Conservation (phyloP, 2,113 vertebrate species). For the Corapipo altera region DNA sequence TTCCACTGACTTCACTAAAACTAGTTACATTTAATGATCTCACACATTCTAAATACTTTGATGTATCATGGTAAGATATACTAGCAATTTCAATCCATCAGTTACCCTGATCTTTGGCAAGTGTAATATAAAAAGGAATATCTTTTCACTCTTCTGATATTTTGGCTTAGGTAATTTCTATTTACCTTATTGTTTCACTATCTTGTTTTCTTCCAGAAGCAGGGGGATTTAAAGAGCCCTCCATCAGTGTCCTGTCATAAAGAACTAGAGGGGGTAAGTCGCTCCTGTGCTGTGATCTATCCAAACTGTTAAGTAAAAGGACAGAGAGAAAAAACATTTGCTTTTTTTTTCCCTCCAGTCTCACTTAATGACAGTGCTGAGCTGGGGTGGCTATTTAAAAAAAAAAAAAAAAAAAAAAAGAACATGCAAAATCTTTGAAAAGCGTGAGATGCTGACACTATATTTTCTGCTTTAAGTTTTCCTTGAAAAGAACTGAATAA, state of each 20-base stretch:
- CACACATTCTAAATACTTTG: not conserved
- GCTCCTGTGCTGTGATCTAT: not conserved
- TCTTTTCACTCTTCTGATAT: not conserved
- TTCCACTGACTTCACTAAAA: not conserved
- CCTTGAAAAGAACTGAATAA: not conserved
- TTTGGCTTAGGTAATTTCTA: not conserved
- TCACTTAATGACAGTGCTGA: not conserved
- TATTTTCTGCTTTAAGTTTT: not conserved
- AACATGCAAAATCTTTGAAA: not conserved
- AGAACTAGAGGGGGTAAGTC: not conserved
- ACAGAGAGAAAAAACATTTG: rapidly evolving
- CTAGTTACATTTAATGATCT: not conserved
- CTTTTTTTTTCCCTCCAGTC: not conserved
- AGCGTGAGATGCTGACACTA: not conserved
- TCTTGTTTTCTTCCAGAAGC: not conserved
- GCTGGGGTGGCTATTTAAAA: not conserved
- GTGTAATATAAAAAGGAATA: not conserved
- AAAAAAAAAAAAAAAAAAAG: not conserved
- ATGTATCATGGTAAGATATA: not conserved
- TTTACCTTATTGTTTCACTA: not conserved
- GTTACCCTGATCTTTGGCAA: not conserved
- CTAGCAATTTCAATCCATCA: not conserved
- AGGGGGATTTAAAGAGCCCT: not conserved
- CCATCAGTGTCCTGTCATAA: not conserved
- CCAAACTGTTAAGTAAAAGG: not conserved